Percentiles rank a stretch among this genome's conserved stretches.
These are phyloP conservation scores for Geophilus truncorum DNA, from an alignment of 2,888 invertebrate genomes.

Conservation along the genomic window DNA sequence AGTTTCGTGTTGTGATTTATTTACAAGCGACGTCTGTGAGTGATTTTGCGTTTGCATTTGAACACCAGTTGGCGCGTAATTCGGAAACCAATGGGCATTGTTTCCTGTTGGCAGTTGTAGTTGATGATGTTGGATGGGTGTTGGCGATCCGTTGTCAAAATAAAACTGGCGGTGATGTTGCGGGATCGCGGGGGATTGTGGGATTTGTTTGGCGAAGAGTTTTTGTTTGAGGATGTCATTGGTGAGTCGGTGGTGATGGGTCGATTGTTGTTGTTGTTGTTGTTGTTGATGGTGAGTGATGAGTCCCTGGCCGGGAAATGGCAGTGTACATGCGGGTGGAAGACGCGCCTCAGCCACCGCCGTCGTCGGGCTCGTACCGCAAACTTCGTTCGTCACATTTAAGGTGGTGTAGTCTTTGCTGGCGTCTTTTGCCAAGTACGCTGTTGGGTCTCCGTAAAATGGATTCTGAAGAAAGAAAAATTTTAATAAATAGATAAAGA, in stretches of 20 bases:
- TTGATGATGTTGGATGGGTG: not conserved
- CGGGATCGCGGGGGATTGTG: not conserved
- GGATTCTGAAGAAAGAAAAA: not conserved
- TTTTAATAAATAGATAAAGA: too few species aligned
- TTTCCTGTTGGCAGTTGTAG: not conserved
- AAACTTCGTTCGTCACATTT: not conserved
- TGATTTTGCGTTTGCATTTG: not conserved
- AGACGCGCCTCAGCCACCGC: not conserved
- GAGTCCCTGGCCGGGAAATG: not conserved
- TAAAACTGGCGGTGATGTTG: not conserved
- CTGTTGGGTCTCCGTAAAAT: not conserved
- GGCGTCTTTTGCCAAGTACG: not conserved
- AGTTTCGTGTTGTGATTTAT: too few species aligned
- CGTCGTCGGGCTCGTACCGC: not conserved
- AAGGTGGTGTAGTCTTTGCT: too few species aligned
- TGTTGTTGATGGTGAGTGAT: not conserved
- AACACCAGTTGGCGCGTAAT: not conserved
- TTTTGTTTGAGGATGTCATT: constrained; percentile 17
- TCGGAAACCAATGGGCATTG: not conserved
- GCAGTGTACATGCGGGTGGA: not conserved
- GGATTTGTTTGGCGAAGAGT: not conserved
- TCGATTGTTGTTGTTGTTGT: not conserved
- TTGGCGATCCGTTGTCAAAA: not conserved
- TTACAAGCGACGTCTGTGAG: too few species aligned
- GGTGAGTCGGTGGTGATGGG: not conserved